Conservation (phyloP, 2,797 vertebrate species). For the Poeciliopsis gracilis region DNA sequence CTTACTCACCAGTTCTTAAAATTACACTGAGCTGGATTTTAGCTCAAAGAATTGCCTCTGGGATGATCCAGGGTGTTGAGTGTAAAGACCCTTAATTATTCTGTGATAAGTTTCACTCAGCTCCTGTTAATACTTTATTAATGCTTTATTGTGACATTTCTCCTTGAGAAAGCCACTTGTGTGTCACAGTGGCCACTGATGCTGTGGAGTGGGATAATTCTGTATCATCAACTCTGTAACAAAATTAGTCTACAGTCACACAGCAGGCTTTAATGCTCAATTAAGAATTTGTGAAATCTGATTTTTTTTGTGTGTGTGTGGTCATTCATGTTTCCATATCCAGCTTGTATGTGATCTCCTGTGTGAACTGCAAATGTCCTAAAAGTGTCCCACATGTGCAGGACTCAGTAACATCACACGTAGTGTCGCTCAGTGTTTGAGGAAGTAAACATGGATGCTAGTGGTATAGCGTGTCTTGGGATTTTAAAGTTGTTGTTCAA, state of each 20-base stretch:
- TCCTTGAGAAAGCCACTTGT: constrained; percentile 32
- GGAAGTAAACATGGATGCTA: too few species aligned
- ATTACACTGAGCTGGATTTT: constrained; percentile 10
- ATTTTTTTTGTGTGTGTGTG: too few species aligned
- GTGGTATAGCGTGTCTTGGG: too few species aligned
- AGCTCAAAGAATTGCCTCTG: constrained; percentile 12
- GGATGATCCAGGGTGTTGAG: constrained; percentile 31
- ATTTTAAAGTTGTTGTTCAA: too few species aligned
- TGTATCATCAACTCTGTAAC: constrained; percentile 9
- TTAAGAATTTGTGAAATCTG: too few species aligned
- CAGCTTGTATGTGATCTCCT: too few species aligned
- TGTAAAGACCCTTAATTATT: constrained; percentile 51
- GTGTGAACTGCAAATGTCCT: too few species aligned
- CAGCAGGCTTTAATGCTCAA: too few species aligned
- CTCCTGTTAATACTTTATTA: constrained; percentile 7
- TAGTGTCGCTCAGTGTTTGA: too few species aligned
- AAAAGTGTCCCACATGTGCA: too few species aligned
- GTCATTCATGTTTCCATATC: too few species aligned
- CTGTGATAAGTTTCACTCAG: constrained; percentile 45
- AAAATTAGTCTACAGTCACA: not conserved
- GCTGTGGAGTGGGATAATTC: not conserved
- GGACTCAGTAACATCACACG: too few species aligned
- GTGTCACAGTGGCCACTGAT: constrained; percentile 11
- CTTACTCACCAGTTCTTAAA: not conserved
- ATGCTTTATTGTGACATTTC: not conserved